Percentiles rank a stretch among this genome's conserved stretches.
phyloP scores from a whole-genome alignment of 1,140 invertebrate species.

The Plectrocnemia conspersa region DNA sequence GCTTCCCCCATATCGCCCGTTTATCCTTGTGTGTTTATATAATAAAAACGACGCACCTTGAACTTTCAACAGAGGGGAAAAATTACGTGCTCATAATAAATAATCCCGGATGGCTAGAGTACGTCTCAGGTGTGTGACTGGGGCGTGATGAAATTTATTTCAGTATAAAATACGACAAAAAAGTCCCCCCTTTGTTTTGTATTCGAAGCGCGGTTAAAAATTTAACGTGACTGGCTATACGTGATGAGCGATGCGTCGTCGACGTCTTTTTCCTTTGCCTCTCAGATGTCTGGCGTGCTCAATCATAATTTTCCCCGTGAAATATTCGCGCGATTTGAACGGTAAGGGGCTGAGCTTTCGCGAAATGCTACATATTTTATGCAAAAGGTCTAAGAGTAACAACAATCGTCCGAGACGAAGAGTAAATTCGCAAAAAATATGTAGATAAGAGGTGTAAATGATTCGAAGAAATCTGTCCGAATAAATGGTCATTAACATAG shows the following conservation, averaged over 20 bases:
- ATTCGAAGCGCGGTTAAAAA: conserved; percentile 24
- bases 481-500: too few species aligned
- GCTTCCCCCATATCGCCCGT: conserved; percentile 19
- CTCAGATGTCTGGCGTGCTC: too few species aligned
- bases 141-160: conserved; percentile 32
- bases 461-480: too few species aligned
- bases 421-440: too few species aligned
- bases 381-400: too few species aligned
- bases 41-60: conserved; percentile 25
- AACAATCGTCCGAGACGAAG: too few species aligned
- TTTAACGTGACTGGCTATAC: conserved; percentile 8
- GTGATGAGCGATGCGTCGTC: neutral
- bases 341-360: too few species aligned
- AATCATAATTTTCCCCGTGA: too few species aligned
- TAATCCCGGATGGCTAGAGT: conserved; percentile 21
- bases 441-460: too few species aligned
- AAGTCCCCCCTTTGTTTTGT: conserved; percentile 16
- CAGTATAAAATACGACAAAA: conserved; percentile 24
- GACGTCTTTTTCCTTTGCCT: too few species aligned
- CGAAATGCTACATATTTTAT: too few species aligned
- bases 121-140: conserved; percentile 32
- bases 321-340: too few species aligned
- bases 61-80: conserved; percentile 21
- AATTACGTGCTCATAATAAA: conserved; percentile 35
- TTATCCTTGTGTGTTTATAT: conserved; percentile 21